Evolutionary conservation across 2,113 vertebrate genomes (phyloP).

Genomic region (Lophius piscatorius): DNA sequence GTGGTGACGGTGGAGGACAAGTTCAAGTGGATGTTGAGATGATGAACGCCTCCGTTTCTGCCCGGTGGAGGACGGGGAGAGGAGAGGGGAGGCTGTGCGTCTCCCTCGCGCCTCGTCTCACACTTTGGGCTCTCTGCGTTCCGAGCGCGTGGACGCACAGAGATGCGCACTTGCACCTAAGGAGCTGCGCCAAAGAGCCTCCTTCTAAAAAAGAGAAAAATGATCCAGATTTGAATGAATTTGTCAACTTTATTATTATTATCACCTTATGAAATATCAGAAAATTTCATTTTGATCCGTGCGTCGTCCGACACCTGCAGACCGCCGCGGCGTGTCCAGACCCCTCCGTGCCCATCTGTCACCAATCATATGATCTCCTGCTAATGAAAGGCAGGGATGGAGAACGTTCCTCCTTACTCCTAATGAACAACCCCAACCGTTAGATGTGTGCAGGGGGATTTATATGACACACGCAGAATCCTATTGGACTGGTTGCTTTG

Average conservation of each 20-base stretch:
- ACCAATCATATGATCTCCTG: conserved; percentile 36
- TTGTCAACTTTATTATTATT: too few species aligned
- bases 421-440: conserved; percentile 77
- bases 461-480: conserved; percentile 11
- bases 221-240: too few species aligned
- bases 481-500: conserved; percentile 21
- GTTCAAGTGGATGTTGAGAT: conserved; percentile 36
- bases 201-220: not conserved
- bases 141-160: conserved; percentile 46
- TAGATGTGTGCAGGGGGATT: conserved; percentile 46
- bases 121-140: conserved; percentile 46
- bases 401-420: conserved; percentile 56
- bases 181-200: conserved; percentile 41
- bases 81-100: conserved; percentile 28
- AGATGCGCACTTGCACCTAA: conserved; percentile 28
- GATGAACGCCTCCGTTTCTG: not conserved
- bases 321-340: not conserved
- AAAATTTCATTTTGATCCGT: not conserved
- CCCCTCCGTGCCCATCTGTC: conserved; percentile 3
- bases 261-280: not conserved
- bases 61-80: too few species aligned
- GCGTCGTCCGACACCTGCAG: conserved; percentile 36
- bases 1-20: conserved; percentile 17
- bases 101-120: conserved; percentile 30
- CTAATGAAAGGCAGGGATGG: conserved; percentile 49